Evolutionary conservation across 1,140 invertebrate genomes (phyloP), one percentile per base, ranked within the genome.

Genomic region (Drosophila pseudoananassae): DNA sequence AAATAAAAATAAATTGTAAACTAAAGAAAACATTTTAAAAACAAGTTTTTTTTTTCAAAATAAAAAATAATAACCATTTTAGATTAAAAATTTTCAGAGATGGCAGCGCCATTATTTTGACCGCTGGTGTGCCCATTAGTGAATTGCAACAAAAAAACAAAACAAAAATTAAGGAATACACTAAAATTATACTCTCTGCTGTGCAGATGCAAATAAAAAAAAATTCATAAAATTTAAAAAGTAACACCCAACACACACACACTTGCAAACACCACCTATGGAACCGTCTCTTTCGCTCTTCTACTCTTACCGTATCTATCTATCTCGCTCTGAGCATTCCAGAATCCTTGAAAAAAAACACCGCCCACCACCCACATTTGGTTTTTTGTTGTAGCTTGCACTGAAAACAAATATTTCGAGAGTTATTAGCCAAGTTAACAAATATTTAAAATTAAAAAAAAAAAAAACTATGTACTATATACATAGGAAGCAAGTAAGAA

Each of bases 131-230:
- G 10, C 25, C 63, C 31, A 61, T 15, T 61, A 15, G 31, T 57
- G 55, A 56, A 74, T 36, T 38, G 47, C 65, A 58, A 51, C 17
- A 49, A 53, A 33, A 66, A 71, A 58, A 51, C 12, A 49, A 53
- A 49, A 53, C 17, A 59, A 29, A 54, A 59, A 50, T 17, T 47
- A 43, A 43, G 14, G 40, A 43, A 20, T 2, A 20, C 20, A 20
- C 20, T 20, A 20, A 20, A 43, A 72, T 68, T 69, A 72, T 68
- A 66, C 78, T 87, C 64, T 85, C 82, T 87, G 82, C 82, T 87
- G 82, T 87, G 82, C 82, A 87, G 82, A 87, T 78, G 82, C 82
- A 87, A 85, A 78, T 87, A 87, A 80, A 46, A 46, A 57, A 14
- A 51, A 49, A 20, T 51, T 63, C 46, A 51, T 17, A 7, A n/a